phyloP scores from a whole-genome alignment of 1,140 invertebrate species.

The Heliconius nattereri region DNA sequence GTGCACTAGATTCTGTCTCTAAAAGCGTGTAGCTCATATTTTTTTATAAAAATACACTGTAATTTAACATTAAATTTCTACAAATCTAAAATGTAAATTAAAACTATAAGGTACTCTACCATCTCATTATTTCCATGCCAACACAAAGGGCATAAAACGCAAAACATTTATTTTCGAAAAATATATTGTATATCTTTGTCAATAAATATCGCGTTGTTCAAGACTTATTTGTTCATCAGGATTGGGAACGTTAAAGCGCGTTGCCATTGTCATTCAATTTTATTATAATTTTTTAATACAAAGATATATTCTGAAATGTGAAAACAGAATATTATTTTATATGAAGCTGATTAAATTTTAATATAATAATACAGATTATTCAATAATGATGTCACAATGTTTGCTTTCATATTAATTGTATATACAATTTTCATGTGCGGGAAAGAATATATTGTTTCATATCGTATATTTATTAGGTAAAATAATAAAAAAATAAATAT shows the following conservation, averaged over 20 bases:
- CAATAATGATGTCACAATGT: not conserved
- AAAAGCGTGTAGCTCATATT: no score
- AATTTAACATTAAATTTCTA: no score
- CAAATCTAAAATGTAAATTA: not conserved
- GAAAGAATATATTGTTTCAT: not conserved
- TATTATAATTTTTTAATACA: constrained; percentile 14
- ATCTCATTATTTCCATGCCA: not conserved
- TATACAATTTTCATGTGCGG: not conserved
- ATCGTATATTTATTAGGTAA: no score
- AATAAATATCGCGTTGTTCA: constrained; percentile 26
- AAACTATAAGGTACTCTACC: not conserved
- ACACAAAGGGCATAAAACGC: not conserved
- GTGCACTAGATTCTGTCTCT: no score
- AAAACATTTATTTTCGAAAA: constrained; percentile 21
- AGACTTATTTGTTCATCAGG: constrained; percentile 28
- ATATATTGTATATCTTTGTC: constrained; percentile 26
- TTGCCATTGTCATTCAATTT: constrained; percentile 23
- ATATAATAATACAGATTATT: constrained; percentile 3
- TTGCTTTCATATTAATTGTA: not conserved
- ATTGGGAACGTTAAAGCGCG: constrained; percentile 22
- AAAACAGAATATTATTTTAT: not conserved
- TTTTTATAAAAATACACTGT: no score
- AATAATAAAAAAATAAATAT: no score
- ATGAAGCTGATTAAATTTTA: constrained; percentile 2
- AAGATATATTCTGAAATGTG: not conserved